Conservation (phyloP, 2,888 invertebrate species). For the Caenorhabditis sulstoni region DNA sequence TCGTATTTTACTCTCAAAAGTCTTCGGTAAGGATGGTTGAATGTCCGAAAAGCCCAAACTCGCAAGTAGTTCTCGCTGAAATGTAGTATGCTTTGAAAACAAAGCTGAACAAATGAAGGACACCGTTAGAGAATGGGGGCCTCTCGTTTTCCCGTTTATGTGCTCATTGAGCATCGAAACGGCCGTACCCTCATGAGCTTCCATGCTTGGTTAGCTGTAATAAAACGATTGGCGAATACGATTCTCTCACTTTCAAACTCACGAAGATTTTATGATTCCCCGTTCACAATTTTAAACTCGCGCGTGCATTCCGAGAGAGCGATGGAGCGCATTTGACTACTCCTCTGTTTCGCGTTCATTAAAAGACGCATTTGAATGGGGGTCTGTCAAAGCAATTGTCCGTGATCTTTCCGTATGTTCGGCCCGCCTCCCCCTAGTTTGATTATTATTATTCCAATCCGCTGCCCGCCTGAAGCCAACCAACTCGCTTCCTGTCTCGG, state of each 20-base stretch:
- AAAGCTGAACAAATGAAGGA: slow-evolving; percentile 38
- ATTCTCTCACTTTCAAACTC: not conserved
- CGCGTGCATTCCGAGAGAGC: too few relatives aligned
- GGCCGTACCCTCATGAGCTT: slow-evolving; percentile 31
- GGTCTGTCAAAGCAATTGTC: slow-evolving; percentile 9
- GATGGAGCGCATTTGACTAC: too few relatives aligned
- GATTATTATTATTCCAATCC: slow-evolving; percentile 39
- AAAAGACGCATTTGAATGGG: slow-evolving; percentile 13
- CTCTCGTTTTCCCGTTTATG: slow-evolving; percentile 4
- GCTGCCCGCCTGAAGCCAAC: slow-evolving; percentile 36
- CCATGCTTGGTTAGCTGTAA: slow-evolving; percentile 40
- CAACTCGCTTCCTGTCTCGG: slow-evolving; percentile 22
- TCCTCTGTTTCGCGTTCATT: too few relatives aligned
- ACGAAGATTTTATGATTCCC: not conserved
- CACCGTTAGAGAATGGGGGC: not conserved
- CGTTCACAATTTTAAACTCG: too few relatives aligned
- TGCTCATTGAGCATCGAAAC: slow-evolving; percentile 51
- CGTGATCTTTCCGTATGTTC: slow-evolving; percentile 37
- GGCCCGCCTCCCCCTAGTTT: slow-evolving; percentile 14
- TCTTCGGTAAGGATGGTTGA: too few relatives aligned
- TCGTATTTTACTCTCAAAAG: too few relatives aligned
- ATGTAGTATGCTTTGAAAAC: slow-evolving; percentile 47
- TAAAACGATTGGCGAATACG: slow-evolving; percentile 12
- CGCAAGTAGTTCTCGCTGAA: slow-evolving; percentile 19
- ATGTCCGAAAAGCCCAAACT: slow-evolving; percentile 1